Base-by-base conservation (phyloP, 2,113 vertebrate species). In the Zingel zingel region DNA sequence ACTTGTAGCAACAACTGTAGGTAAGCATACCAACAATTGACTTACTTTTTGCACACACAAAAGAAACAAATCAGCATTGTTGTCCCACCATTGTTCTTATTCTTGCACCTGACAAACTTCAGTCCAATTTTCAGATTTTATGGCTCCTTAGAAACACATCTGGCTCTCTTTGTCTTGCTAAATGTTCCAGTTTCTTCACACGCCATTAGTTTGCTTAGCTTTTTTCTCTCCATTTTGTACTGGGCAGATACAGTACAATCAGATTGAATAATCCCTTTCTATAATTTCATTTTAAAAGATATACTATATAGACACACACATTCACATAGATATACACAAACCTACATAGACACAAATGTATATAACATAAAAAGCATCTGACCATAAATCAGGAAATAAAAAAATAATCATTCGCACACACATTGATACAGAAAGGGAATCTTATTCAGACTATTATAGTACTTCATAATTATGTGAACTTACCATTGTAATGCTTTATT, bases 11-110 rank as follows among this genome's bases (percentile, higher is more conserved):
- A 33, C 30, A 33, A 33, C 5, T 47, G 9, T 36, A 36, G 5
- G 50, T 50, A 36, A 18, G 43, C 9, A 2, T n/a, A 18, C 14
- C 57, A 66, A 33, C n/a, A 21, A 45, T 1, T 67, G 51, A 39
- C 1, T 19, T 5, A 36, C 3, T 9, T 39, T 53, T 53, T 77
- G 18, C 10, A 77, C 36, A 27, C 10, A 14, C 6, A 23, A 9
- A 61, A 50, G 51, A 63, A 72, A 71, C n/a, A 71, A 71, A 70
- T 51, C 67, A 36, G 68, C 36, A 64, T 23, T 43, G 21, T 10
- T 0, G 7, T 16, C 10, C 1, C 48, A 54, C 23, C 4, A 16
- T 6, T 63, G 13, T 63, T 18, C 6, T 23, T 13, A 63, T n/a
- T 54, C n/a, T 2, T 16, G 23, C 16, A 45, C 50, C 19, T 53